A percentile compares a stretch with the other conserved stretches of the same genome.
phyloP scores from a whole-genome alignment of 92 coral and sea anemone species.

The Epizoanthus rinbou region DNA sequence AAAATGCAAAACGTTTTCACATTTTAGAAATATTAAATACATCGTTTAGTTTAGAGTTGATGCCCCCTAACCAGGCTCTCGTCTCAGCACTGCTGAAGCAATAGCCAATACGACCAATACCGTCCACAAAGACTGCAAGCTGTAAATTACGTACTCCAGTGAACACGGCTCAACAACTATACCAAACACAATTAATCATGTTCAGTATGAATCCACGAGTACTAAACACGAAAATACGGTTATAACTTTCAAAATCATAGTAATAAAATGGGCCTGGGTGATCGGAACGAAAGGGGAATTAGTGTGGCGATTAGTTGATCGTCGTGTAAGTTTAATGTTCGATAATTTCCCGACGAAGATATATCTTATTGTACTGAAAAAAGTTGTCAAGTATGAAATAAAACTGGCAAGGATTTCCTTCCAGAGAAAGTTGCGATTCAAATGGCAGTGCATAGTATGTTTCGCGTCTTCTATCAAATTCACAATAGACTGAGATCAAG shows the following conservation, averaged over 20 bases:
- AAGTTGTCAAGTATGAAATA: neutral
- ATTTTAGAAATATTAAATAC: too few species aligned
- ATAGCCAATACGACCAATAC: too few species aligned
- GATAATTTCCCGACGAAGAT: constrained; percentile 10
- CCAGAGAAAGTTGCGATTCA: constrained; percentile 6
- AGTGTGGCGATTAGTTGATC: constrained; percentile 23
- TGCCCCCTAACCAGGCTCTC: neutral
- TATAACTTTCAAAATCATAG: neutral
- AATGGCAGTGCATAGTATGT: constrained; percentile 3
- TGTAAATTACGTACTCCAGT: neutral
- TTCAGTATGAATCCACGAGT: neutral
- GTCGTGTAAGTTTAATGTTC: constrained; percentile 3
- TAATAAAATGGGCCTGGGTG: neutral
- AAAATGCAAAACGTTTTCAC: too few species aligned
- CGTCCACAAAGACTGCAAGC: neutral
- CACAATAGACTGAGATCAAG: constrained; percentile 9
- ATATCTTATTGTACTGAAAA: constrained; percentile 12
- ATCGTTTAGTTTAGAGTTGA: neutral
- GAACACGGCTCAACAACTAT: neutral
- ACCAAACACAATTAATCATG: neutral
- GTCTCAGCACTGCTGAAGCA: too few species aligned
- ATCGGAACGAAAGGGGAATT: neutral
- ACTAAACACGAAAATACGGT: neutral
- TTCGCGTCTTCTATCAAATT: constrained; percentile 15
- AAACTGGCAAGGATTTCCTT: constrained; percentile 21